Percentiles rank a stretch among this genome's conserved stretches.
phyloP scores from a whole-genome alignment of 2,888 invertebrate genomes.

The Cremastobaeus sp. region DNA sequence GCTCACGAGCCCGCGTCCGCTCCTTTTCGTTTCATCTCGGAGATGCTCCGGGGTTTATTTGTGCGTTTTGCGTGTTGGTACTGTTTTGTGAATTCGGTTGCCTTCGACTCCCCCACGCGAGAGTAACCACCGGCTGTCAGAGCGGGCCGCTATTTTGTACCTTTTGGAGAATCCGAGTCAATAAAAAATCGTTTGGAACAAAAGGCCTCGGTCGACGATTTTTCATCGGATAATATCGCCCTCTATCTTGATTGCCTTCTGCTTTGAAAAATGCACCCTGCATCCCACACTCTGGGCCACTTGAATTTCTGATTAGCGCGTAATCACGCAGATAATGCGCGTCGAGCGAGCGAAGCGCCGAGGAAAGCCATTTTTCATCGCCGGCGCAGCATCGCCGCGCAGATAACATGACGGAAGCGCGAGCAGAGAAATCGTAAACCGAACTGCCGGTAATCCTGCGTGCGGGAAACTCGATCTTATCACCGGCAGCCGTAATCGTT shows the following conservation, averaged over 20 bases:
- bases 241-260: constrained; percentile 74
- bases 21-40: constrained; percentile 39
- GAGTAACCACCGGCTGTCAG: constrained; percentile 23
- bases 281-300: constrained; percentile 64
- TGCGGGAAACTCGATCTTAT: constrained; percentile 57
- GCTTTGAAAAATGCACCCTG: constrained; percentile 74
- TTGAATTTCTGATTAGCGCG: constrained; percentile 3
- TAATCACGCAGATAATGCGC: not conserved
- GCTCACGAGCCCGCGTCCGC: constrained; percentile 24
- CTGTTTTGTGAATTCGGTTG: constrained; percentile 42
- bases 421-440: constrained; percentile 37
- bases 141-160: constrained; percentile 47
- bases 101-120: constrained; percentile 50
- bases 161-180: constrained; percentile 72
- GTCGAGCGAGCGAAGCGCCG: too few species aligned
- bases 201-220: constrained; percentile 71
- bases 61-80: constrained; percentile 61
- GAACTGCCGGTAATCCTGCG: constrained; percentile 30
- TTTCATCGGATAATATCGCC: constrained; percentile 73
- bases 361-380: too few species aligned
- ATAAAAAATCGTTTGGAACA: constrained; percentile 74
- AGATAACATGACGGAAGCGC: constrained; percentile 17
- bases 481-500: constrained; percentile 41
- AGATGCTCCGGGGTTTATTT: constrained; percentile 54
- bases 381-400: too few species aligned